Evolutionary conservation across 1,140 invertebrate genomes (phyloP), one percentile per base, ranked within the genome.

Genomic region (Lepidostoma basale): DNA sequence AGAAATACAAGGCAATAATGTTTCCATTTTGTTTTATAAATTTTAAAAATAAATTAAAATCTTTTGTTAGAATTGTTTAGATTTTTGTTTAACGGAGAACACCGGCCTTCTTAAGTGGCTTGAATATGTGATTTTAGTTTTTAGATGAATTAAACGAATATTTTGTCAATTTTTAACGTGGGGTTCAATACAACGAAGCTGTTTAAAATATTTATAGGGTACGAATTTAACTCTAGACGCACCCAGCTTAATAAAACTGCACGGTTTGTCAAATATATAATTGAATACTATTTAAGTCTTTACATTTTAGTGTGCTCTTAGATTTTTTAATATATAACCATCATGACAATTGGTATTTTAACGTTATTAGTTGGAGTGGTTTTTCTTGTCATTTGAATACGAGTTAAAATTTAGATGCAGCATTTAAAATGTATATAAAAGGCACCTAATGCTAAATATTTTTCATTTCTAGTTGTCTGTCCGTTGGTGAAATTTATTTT

Each of bases 91-190:
- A 45, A 45, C 42, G 42, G 1, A 9, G 14, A 62, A 47, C 47
- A 63, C 12, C 16, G 14, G 56, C 56, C 56, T 59, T 25, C 5
- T 25, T 26, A 56, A 6, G 56, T 62, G 56, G 66, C 66, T 62
- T 49, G 52, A 36, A 36, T 42, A 25, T 68, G 66, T 68, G 66
- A 68, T 68, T 62, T 67, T 68, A 68, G 66, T 62, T 58, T 26
- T 44, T 68, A 68, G 56, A 30, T 52, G 12, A 22, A 62, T 14
- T 33, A 26, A 36, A 23, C 20, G 12, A 58, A 26, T n/a, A n/a
- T n/a, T n/a, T n/a, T n/a, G n/a, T n/a, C n/a, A n/a, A n/a, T n/a
- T n/a, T n/a, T n/a, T n/a, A n/a, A n/a, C n/a, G n/a, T n/a, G n/a
- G n/a, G n/a, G n/a, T n/a, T n/a, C n/a, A 33, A 33, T 33, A 33